Base-by-base conservation (phyloP, 2,113 vertebrate species). In the Aphelocoma coerulescens region DNA sequence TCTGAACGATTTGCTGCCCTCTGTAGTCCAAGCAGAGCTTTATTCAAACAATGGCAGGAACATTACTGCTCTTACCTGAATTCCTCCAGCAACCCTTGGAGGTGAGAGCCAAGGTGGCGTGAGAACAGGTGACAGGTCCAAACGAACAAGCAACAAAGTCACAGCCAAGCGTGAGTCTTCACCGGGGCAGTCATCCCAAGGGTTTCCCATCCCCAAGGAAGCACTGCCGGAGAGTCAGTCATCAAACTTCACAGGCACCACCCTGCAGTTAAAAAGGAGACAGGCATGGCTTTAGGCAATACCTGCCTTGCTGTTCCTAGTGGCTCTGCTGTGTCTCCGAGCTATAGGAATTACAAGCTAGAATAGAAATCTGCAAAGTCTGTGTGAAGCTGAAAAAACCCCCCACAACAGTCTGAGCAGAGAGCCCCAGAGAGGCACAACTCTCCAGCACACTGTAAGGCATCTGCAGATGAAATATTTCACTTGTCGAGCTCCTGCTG, bases 1-100 rank as follows among this genome's bases (percentile, higher is more conserved):
- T 91, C 76, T 13, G 48, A 76, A 37, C 12, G 16, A 52, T 89
- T 81, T 96, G 83, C 89, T 96, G 95, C 94, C 91, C 80, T 95
- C 95, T 91, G 39, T 63, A 58, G 95, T 4, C 79, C 55, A 46
- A 71, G 51, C 12, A 55, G 52, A 92, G 71, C 51, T 86, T 62
- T 73, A 13, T 52, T 61, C 30, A 44, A 7, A 8, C 49, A 51
- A 9, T 1, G 8, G 15, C 46, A 81, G 37, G 49, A 73, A 5
- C 10, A 6, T 22, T 3, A 3, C 12, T 26, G 24, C 10, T 62
- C 68, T 61, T 20, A 52, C 26, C 24, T 8, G 15, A 49, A 35
- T 73, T 44, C 15, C 17, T 83, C 16, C 48, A 22, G 3, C 4
- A 11, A 5, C 33, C 52, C 7, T n/a, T 8, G 18, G 12, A 71